Evolutionary conservation across 2,888 invertebrate genomes (phyloP).

Genomic region (Pantelozetes paolii): DNA sequence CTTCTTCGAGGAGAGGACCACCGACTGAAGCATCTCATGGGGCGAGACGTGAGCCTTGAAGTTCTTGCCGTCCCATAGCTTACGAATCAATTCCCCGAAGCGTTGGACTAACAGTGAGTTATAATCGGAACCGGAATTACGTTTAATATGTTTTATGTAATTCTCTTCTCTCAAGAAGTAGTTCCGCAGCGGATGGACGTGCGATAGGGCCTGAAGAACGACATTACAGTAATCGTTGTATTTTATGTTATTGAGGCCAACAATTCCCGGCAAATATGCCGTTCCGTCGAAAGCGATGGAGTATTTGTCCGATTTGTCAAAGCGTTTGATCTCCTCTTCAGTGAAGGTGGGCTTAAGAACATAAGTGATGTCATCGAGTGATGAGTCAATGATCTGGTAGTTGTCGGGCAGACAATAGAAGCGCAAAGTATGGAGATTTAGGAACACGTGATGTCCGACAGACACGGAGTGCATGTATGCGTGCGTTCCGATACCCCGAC

Average conservation of each 20-base stretch:
- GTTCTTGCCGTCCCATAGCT: conserved; percentile 97
- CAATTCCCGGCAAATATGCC: conserved; percentile 93
- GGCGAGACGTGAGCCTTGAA: conserved; percentile 99
- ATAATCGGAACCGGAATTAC: conserved; percentile 87
- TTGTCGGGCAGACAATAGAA: conserved; percentile 99
- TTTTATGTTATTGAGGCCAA: conserved; percentile 98
- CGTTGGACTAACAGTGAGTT: conserved; percentile 82
- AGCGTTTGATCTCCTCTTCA: conserved; percentile 68
- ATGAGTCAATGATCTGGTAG: conserved; percentile 97
- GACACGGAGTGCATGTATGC: conserved; percentile 98
- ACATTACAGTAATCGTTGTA: conserved; percentile 99
- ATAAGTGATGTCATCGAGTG: conserved; percentile 70
- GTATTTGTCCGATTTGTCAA: conserved; percentile 77
- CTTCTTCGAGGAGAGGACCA: conserved; percentile 93
- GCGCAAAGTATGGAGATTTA: conserved; percentile 91
- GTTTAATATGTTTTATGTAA: conserved; percentile 65
- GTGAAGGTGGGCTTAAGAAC: conserved; percentile 95
- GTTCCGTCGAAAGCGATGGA: conserved; percentile 94
- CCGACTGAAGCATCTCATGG: conserved; percentile 99
- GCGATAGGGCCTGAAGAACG: conserved; percentile 86
- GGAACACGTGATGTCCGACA: conserved; percentile 94
- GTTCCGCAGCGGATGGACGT: conserved; percentile 88
- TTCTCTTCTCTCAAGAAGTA: conserved; percentile 92
- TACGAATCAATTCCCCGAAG: conserved; percentile 92
- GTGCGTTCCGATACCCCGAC: conserved; percentile 94